Evolutionary conservation across 2,888 invertebrate species (phyloP).

Genomic region (Rhyacophila evoluta): DNA sequence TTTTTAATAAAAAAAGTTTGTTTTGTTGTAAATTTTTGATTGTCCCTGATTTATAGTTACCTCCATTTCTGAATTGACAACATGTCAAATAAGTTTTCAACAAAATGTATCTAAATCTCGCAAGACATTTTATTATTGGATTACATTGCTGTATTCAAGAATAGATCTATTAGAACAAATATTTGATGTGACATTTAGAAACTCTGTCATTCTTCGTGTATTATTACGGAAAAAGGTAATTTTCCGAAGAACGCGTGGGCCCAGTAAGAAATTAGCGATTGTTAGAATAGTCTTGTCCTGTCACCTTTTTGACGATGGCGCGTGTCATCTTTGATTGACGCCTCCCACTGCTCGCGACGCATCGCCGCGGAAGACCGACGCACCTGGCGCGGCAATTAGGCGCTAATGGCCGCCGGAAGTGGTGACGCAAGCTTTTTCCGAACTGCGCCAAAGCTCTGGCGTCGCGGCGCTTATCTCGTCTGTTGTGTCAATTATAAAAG

Average conservation of each 20-base stretch:
- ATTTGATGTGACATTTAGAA: neutral
- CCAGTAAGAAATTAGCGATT: neutral
- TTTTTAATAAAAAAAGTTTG: no score
- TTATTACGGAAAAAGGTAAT: neutral
- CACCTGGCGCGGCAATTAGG: slow-evolving; percentile 23
- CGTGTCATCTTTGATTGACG: slow-evolving; percentile 1
- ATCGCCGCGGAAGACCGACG: slow-evolving; percentile 5
- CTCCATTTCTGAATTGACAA: no score
- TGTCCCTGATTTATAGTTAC: no score
- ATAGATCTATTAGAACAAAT: no score
- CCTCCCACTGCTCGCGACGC: neutral
- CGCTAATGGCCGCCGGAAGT: slow-evolving; percentile 12
- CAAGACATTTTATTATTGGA: no score
- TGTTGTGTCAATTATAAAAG: neutral
- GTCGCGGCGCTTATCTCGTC: neutral
- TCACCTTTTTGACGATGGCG: neutral
- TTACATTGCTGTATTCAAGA: no score
- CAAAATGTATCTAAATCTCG: no score
- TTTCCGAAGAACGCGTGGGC: slow-evolving; percentile 3
- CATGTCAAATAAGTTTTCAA: no score
- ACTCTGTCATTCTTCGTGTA: neutral
- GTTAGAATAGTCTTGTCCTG: slow-evolving; percentile 11
- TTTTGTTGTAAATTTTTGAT: no score
- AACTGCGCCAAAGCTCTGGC: slow-evolving; percentile 7
- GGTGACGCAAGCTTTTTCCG: neutral